Evolutionary conservation across 2,888 invertebrate genomes (phyloP), one percentile per base, ranked within the genome.

Genomic region (Adineta ricciae): DNA sequence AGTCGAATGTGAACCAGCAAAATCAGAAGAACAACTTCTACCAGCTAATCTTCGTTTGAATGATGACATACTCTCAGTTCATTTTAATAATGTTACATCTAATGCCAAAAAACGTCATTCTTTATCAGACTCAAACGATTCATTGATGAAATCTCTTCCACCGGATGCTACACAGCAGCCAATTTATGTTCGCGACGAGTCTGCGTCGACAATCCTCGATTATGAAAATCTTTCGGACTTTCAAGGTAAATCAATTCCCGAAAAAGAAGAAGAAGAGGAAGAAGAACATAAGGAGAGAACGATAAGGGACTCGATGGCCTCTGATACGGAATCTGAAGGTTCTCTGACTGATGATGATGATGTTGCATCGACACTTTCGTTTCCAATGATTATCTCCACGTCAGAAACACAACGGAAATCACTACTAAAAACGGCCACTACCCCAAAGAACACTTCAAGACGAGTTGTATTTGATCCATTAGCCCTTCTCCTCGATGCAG

Each of bases 401-500:
- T 24, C 78, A 41, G 1, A 19, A 4, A 41, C 5, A 24, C 38
- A 78, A n/a, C 78, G 38, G 2, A 78, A 78, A 78, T 78, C 78
- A 11, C 41, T 78, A 78, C n/a, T 78, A 41, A 78, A 78, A 78
- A 78, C 78, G 24, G 14, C 78, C n/a, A 38, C 38, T n/a, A 78
- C 78, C 38, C n/a, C 41, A 11, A 78, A 78, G n/a, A 78, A 78
- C 41, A 41, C 41, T 2, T 41, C 85, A 49, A 21, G 85, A 36
- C 49, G 85, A 78, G 85, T 85, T 54, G 54, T 83, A 21, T 99
- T 99, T 90, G 98, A 99, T 92, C 98, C 99, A 36, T 92, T 98
- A 88, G 97, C 98, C 0, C 92, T 99, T 84, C 92, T 99, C 83
- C 92, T 99, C 88, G 99, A 99, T 91, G 98, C 98, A 82, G 96